Conservation (phyloP, 2,113 vertebrate genomes). For the Etheostoma cragini region DNA sequence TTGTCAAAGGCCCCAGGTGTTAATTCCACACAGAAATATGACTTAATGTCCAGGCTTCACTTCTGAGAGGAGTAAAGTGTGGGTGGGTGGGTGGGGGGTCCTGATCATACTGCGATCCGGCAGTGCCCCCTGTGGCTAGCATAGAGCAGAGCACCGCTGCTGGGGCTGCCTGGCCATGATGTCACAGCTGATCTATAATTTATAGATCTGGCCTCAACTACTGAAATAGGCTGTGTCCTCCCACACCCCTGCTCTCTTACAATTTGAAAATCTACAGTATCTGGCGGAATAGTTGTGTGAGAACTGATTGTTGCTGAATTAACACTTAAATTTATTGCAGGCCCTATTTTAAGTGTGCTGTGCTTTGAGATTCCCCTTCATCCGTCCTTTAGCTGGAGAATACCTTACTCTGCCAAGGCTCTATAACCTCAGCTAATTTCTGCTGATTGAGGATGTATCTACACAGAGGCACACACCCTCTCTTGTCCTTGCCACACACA, state of each 20-base stretch:
- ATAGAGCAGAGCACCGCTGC: slow-evolving; percentile 58
- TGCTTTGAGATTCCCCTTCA: slow-evolving; percentile 27
- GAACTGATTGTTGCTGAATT: neutral
- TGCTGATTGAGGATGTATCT: slow-evolving; percentile 24
- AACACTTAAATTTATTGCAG: slow-evolving; percentile 26
- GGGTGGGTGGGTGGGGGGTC: neutral
- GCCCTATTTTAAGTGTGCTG: neutral
- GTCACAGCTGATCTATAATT: slow-evolving; percentile 77
- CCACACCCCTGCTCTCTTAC: neutral
- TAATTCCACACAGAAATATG: neutral
- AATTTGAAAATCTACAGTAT: neutral
- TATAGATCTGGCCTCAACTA: slow-evolving; percentile 59
- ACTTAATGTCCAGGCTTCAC: neutral
- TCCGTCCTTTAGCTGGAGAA: slow-evolving; percentile 12
- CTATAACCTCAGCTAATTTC: neutral
- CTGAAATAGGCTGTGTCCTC: slow-evolving; percentile 39
- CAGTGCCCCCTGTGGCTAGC: slow-evolving; percentile 80
- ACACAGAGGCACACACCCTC: neutral
- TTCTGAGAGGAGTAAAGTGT: neutral
- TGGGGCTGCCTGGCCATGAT: slow-evolving; percentile 20
- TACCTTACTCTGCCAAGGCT: neutral
- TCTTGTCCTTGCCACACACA: neutral
- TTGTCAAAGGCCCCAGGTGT: neutral
- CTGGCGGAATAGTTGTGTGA: neutral
- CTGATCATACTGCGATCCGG: slow-evolving; percentile 43